phyloP scores from a whole-genome alignment of 2,113 vertebrate genomes.

The Seriola rivoliana region DNA sequence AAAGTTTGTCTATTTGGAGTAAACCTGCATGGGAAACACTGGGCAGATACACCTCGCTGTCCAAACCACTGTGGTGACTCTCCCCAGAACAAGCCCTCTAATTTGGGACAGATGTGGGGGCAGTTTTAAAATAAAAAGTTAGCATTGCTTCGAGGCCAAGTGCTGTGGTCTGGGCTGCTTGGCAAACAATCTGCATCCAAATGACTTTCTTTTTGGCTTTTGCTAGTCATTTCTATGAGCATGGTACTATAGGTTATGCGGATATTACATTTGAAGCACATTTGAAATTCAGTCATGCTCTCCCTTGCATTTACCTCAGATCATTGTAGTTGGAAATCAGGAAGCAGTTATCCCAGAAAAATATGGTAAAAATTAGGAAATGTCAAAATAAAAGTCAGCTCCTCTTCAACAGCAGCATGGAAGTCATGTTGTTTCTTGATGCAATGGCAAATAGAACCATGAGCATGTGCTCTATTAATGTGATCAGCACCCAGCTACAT shows the following conservation, averaged over 20 bases:
- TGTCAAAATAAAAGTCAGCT: neutral
- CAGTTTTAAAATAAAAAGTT: constrained; percentile 80
- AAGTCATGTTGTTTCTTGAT: neutral
- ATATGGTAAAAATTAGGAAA: constrained; percentile 10
- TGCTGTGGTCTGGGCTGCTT: constrained; percentile 76
- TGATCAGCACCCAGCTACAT: constrained; percentile 14
- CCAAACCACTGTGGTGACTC: constrained; percentile 78
- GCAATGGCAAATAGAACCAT: constrained; percentile 2
- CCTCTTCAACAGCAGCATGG: neutral
- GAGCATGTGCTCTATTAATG: constrained; percentile 13
- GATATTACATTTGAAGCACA: constrained; percentile 44
- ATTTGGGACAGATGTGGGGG: constrained; percentile 82
- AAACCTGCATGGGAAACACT: constrained; percentile 78
- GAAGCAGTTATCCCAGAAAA: constrained; percentile 7
- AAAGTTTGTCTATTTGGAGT: constrained; percentile 72
- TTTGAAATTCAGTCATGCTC: constrained; percentile 42
- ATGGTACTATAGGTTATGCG: constrained; percentile 12
- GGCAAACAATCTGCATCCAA: constrained; percentile 68
- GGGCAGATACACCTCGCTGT: constrained; percentile 64
- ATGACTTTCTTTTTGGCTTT: constrained; percentile 54
- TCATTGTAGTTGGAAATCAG: constrained; percentile 31
- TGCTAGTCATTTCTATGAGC: constrained; percentile 26
- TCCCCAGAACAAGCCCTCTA: constrained; percentile 78
- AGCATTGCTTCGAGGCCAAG: constrained; percentile 68
- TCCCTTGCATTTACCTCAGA: constrained; percentile 37